Conservation (phyloP, 2,888 invertebrate species). For the Hemaris fuciformis region DNA sequence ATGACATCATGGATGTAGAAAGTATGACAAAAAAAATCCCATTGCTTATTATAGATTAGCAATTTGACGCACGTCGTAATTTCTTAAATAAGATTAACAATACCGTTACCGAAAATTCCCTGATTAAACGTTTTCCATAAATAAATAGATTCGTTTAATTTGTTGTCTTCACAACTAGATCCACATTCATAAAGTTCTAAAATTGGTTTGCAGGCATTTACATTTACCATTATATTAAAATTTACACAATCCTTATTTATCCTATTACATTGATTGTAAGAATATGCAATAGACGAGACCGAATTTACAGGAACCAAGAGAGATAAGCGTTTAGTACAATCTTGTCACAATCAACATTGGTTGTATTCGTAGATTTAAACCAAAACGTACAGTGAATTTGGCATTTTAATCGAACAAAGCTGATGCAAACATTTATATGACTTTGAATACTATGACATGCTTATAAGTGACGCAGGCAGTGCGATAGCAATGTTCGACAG, state of each 20-base stretch:
- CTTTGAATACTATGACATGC: no score
- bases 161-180: not conserved
- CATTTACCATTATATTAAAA: not conserved
- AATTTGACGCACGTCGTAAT: not conserved
- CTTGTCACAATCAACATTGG: not conserved
- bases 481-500: not conserved
- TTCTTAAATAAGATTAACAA: not conserved
- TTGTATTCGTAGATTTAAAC: not conserved
- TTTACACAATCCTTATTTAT: not conserved
- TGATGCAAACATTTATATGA: not conserved
- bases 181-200: not conserved
- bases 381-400: not conserved
- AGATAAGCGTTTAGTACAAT: not conserved
- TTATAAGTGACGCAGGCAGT: not conserved
- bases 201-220: not conserved
- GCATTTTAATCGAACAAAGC: not conserved
- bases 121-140: not conserved
- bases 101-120: not conserved
- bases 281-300: not conserved
- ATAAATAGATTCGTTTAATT: not conserved
- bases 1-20: not conserved
- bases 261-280: not conserved
- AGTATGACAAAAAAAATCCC: not conserved
- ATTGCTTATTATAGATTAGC: not conserved
- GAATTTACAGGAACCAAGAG: conserved; percentile 5